phyloP scores from a whole-genome alignment of 53 echinoderm and acorn worm species.

The Crossaster papposus region DNA sequence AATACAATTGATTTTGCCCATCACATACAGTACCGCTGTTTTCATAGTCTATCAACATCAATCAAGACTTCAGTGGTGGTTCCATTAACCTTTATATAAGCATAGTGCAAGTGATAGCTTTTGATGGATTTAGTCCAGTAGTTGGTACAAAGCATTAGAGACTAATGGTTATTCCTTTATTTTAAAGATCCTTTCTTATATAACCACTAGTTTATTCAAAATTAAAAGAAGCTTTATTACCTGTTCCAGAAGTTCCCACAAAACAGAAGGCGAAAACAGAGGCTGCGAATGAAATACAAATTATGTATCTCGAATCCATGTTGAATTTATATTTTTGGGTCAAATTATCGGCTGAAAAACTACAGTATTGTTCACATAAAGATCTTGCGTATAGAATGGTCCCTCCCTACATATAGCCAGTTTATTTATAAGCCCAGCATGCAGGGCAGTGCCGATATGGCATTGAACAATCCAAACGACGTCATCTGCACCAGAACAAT shows the following conservation, averaged over 20 bases:
- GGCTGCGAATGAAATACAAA: not conserved
- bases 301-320: not conserved
- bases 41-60: too few species aligned
- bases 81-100: too few species aligned
- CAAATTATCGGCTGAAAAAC: not conserved
- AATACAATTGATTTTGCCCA: too few species aligned
- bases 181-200: too few species aligned
- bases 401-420: not conserved
- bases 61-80: too few species aligned
- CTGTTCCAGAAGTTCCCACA: not conserved
- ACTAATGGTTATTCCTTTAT: too few species aligned
- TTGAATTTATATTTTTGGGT: not conserved
- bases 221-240: not conserved
- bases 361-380: not conserved
- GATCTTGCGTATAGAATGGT: not conserved
- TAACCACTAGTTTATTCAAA: not conserved
- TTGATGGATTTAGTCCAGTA: too few species aligned
- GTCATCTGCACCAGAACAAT: not conserved
- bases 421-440: not conserved
- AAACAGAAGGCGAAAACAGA: not conserved
- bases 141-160: too few species aligned
- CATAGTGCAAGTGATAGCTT: too few species aligned
- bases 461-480: not conserved
- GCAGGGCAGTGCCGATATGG: not conserved
- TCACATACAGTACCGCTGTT: too few species aligned